These are phyloP conservation scores for Novumbra hubbsi DNA, from an alignment of 2,797 vertebrate genomes.

Conservation along the genomic window DNA sequence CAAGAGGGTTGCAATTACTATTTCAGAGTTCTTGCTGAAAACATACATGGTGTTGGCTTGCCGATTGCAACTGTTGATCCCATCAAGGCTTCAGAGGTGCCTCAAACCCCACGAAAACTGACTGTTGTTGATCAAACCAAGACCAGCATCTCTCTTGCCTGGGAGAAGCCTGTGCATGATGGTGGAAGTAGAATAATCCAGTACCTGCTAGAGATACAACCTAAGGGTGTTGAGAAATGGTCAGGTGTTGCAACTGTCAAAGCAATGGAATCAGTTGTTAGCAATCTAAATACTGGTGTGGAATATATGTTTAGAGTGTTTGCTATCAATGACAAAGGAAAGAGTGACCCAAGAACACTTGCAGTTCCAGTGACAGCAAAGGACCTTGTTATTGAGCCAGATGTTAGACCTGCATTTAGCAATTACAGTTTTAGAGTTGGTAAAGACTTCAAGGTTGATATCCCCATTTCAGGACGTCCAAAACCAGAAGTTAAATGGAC, in stretches of 20 bases:
- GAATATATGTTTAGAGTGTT: slow-evolving; percentile 95
- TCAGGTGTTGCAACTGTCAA: slow-evolving; percentile 90
- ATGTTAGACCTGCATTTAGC: slow-evolving; percentile 89
- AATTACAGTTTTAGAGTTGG: slow-evolving; percentile 92
- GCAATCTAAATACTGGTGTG: slow-evolving; percentile 89
- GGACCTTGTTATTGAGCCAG: slow-evolving; percentile 94
- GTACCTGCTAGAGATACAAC: slow-evolving; percentile 94
- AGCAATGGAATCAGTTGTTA: slow-evolving; percentile 86
- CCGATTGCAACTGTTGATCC: slow-evolving; percentile 86
- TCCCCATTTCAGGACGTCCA: slow-evolving; percentile 92
- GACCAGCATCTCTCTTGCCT: slow-evolving; percentile 92
- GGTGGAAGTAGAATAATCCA: slow-evolving; percentile 95
- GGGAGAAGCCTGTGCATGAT: slow-evolving; percentile 96
- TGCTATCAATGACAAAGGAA: slow-evolving; percentile 97
- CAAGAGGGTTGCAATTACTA: slow-evolving; percentile 97
- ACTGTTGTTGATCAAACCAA: slow-evolving; percentile 93
- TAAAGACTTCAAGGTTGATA: slow-evolving; percentile 89
- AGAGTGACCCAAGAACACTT: slow-evolving; percentile 93
- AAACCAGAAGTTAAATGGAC: slow-evolving; percentile 89
- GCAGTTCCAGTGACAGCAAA: slow-evolving; percentile 92
- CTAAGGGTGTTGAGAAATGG: slow-evolving; percentile 94
- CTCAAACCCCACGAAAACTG: slow-evolving; percentile 92
- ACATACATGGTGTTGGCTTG: slow-evolving; percentile 90
- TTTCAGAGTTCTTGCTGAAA: slow-evolving; percentile 94
- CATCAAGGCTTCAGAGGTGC: slow-evolving; percentile 95